Conservation (phyloP, 2,113 vertebrate genomes). For the Perognathus longimembris region DNA sequence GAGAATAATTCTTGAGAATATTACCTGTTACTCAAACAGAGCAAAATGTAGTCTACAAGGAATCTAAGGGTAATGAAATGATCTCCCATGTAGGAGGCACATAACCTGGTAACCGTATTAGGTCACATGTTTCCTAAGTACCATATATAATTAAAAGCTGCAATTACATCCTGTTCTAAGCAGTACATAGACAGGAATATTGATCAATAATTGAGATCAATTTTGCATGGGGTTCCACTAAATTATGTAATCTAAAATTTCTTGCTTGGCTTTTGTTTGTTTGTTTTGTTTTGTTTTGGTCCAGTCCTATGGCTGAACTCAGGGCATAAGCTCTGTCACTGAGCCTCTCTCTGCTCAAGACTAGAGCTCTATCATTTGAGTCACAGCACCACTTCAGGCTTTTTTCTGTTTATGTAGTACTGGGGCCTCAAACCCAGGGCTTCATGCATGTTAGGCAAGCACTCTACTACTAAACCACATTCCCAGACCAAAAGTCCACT, state of each 20-base stretch:
- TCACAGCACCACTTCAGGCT: no score
- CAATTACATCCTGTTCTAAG: background rate
- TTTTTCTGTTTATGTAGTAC: no score
- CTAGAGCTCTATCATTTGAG: no score
- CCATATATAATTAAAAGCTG: background rate
- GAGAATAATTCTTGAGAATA: background rate
- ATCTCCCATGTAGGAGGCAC: background rate
- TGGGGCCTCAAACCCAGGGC: no score
- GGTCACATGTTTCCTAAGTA: background rate
- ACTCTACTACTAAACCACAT: no score
- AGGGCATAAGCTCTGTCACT: no score
- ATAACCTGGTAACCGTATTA: background rate
- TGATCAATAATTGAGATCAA: background rate
- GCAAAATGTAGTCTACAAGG: slow-evolving; percentile 1
- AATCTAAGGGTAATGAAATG: background rate
- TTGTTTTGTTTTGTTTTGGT: no score
- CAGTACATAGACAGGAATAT: background rate
- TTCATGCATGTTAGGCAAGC: no score
- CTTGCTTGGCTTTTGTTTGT: no score
- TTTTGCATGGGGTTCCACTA: background rate
- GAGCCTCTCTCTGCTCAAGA: no score
- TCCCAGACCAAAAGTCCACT: no score
- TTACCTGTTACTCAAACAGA: background rate
- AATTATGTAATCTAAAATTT: background rate
- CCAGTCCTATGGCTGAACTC: no score